Evolutionary conservation across 1,140 invertebrate species (phyloP).

Genomic region (Yoshiicerus persimilis): DNA sequence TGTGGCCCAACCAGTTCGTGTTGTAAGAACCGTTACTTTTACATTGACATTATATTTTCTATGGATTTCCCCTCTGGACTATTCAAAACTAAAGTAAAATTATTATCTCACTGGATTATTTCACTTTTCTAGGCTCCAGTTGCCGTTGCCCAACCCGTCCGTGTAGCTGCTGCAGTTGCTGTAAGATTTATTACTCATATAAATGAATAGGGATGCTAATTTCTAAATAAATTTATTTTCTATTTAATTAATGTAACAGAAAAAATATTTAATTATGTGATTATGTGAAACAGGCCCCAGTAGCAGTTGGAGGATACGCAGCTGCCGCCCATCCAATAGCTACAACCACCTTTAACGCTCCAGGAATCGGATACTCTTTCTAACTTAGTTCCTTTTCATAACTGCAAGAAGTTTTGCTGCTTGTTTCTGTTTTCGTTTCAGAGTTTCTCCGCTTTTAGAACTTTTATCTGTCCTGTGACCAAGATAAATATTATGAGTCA

Average conservation of each 20-base stretch:
- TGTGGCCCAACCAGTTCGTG: neutral
- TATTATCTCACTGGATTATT: neutral
- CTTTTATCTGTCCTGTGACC: too few relatives aligned
- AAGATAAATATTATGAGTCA: too few relatives aligned
- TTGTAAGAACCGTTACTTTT: too few relatives aligned
- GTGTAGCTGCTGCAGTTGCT: neutral
- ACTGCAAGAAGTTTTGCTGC: neutral
- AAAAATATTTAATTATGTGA: too few relatives aligned
- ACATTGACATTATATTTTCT: too few relatives aligned
- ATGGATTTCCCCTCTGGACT: too few relatives aligned
- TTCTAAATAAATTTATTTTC: too few relatives aligned
- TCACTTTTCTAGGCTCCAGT: neutral
- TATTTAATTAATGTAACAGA: too few relatives aligned
- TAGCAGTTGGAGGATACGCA: neutral
- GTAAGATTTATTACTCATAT: too few relatives aligned
- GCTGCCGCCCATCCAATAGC: neutral
- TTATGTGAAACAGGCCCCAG: too few relatives aligned
- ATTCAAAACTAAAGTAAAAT: neutral
- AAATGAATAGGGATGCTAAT: too few relatives aligned
- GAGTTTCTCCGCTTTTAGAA: too few relatives aligned
- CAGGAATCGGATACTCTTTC: neutral
- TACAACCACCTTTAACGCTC: neutral
- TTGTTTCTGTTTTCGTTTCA: neutral
- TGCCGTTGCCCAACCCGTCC: neutral
- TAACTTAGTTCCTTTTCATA: neutral